Base-by-base conservation (phyloP, 2,888 invertebrate species). In the Galerucella calmariensis region DNA sequence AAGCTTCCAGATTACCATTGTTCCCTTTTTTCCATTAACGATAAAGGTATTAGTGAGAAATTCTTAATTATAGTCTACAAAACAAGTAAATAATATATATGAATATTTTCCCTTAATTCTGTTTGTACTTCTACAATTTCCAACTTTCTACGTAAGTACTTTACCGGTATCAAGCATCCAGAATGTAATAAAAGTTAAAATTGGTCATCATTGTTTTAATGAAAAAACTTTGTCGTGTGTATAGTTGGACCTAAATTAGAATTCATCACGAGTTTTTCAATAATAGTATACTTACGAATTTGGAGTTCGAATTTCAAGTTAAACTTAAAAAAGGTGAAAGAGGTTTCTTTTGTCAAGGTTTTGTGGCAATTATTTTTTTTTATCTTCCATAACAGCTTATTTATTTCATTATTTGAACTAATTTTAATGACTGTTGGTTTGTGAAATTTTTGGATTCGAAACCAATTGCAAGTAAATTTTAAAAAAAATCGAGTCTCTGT, bases 171-270 rank as follows among this genome's bases (percentile, higher is more conserved):
- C n/a, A 53, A 53, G 16, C 53, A 53, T 8, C 8, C 14, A 8
- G 53, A 8, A 53, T 2, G 53, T 53, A n/a, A n/a, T 53, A n/a
- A 16, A 53, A 53, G 14, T 53, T 53, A n/a, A 16, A 53, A 53
- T 53, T 48, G 48, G 48, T 53, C 53, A n/a, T n/a, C 14, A 16
- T 53, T 53, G 53, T 53, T 53, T 53, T 53, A n/a, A 53, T 53
- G 53, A 53, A n/a, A 53, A 53, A 53, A 53, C n/a, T 53, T 53
- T 4, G n/a, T n/a, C 14, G 14, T 53, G 14, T 53, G 53, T 53
- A 53, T 53, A 53, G 53, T 53, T 8, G 14, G 8, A 53, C 53
- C 5, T 53, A n/a, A 16, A 53, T 53, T 16, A 53, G 14, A 14
- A n/a, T 53, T n/a, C 53, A 53, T 16, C 16, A 1, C 8, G n/a